A percentile compares a stretch with the other conserved stretches of the same genome.
phyloP scores from a whole-genome alignment of 2,113 vertebrate genomes.

The Cololabis saira region DNA sequence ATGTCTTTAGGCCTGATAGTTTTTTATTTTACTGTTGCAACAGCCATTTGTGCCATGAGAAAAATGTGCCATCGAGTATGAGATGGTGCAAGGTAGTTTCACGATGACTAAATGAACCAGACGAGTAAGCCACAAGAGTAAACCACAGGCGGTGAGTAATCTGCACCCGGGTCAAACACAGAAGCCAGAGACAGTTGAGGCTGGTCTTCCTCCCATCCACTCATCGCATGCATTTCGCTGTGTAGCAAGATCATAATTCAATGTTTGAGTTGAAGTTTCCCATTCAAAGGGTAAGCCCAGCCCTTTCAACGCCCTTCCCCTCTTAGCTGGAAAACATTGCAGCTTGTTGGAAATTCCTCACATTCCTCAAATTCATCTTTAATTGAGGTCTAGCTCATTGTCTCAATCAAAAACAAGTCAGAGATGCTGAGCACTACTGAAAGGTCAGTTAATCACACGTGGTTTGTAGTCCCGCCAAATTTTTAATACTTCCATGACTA shows the following conservation, averaged over 20 bases:
- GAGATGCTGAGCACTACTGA: conserved; percentile 17
- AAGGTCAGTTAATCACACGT: conserved; percentile 12
- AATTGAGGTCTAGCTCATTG: conserved; percentile 55
- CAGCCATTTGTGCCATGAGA: too few relatives aligned
- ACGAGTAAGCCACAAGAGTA: background rate
- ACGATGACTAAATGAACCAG: too few relatives aligned
- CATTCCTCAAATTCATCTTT: conserved; percentile 70
- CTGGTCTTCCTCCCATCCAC: background rate
- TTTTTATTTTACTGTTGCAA: too few relatives aligned
- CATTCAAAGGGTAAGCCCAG: conserved; percentile 17
- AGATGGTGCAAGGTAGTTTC: too few relatives aligned
- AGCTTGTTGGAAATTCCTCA: conserved; percentile 54
- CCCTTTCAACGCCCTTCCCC: conserved; percentile 8
- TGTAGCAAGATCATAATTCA: background rate
- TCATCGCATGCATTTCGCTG: background rate
- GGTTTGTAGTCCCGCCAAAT: background rate
- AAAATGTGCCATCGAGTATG: too few relatives aligned
- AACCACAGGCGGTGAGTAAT: background rate
- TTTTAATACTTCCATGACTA: conserved; percentile 12
- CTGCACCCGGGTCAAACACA: background rate
- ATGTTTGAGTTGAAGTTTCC: conserved; percentile 5
- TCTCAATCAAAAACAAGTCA: conserved; percentile 25
- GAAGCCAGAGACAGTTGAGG: background rate
- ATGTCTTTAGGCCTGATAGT: too few relatives aligned
- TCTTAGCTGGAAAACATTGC: conserved; percentile 23